Percentiles rank a stretch among this genome's conserved stretches.
Conservation (phyloP, 2,797 vertebrate genomes). For the Malurus leucopterus region DNA sequence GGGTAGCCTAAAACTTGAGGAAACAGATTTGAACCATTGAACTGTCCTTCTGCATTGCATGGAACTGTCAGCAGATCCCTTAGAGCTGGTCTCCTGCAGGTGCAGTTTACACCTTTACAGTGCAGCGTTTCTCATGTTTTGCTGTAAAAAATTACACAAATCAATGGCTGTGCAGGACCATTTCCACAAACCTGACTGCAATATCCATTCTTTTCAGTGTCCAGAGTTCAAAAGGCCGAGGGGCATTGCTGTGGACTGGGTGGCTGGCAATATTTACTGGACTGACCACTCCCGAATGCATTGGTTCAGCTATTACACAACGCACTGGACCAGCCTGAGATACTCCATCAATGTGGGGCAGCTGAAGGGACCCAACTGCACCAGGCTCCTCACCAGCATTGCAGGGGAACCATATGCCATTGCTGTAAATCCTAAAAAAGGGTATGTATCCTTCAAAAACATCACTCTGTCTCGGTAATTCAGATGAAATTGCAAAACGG, state of each 20-base stretch:
- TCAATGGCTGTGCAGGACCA: not conserved
- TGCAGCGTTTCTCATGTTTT: not conserved
- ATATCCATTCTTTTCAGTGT: not conserved
- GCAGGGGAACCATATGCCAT: constrained; percentile 96
- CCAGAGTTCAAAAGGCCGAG: not conserved
- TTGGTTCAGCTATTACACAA: constrained; percentile 98
- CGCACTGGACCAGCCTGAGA: constrained; percentile 95
- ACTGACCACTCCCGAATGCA: constrained; percentile 98
- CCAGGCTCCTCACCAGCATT: constrained; percentile 93
- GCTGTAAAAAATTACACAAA: accelerated
- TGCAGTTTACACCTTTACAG: not conserved
- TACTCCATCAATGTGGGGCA: constrained; percentile 97
- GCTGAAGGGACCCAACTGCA: constrained; percentile 92
- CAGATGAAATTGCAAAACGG: not conserved
- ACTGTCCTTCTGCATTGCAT: not conserved
- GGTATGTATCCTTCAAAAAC: constrained; percentile 74
- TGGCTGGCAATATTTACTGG: constrained; percentile 97
- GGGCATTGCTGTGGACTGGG: constrained; percentile 64
- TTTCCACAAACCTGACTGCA: not conserved
- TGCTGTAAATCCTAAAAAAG: constrained; percentile 88
- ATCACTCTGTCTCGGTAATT: not conserved
- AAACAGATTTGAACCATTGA: not conserved
- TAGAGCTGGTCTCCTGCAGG: not conserved
- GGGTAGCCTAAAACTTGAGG: not conserved
- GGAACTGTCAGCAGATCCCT: not conserved